Percentiles rank a stretch among this genome's conserved stretches.
Evolutionary conservation across 2,113 vertebrate genomes (phyloP).

Genomic region (Seriola dumerili): DNA sequence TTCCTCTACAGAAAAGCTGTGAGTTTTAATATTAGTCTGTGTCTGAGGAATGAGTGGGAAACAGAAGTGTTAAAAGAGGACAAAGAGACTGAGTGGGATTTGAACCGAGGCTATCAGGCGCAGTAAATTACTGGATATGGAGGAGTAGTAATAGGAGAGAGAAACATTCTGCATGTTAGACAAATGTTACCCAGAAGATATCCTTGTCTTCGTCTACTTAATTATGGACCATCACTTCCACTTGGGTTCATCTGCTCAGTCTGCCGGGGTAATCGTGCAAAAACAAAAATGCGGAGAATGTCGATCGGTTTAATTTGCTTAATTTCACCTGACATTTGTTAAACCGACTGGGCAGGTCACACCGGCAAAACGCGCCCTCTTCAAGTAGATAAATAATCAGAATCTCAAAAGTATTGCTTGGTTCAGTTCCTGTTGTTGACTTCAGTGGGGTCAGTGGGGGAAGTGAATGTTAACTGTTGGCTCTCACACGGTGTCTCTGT

Average conservation of each 20-base stretch:
- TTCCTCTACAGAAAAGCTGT: neutral
- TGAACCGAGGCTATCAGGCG: neutral
- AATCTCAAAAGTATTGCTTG: constrained; percentile 4
- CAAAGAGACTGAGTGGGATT: constrained; percentile 20
- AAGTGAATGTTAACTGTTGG: constrained; percentile 30
- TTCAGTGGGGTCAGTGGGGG: constrained; percentile 34
- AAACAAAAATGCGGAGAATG: constrained; percentile 48
- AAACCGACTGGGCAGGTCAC: constrained; percentile 17
- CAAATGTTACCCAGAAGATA: neutral
- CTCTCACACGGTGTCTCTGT: constrained; percentile 45
- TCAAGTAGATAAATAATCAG: neutral
- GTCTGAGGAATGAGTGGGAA: constrained; percentile 26
- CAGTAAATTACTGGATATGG: constrained; percentile 16
- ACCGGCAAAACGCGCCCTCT: neutral
- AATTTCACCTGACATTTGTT: constrained; percentile 38
- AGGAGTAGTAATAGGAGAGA: neutral
- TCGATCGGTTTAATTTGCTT: constrained; percentile 17
- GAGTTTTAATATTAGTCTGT: neutral
- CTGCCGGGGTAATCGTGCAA: neutral
- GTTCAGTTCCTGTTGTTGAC: constrained; percentile 26
- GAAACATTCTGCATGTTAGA: neutral
- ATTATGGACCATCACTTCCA: constrained; percentile 5
- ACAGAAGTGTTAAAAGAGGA: constrained; percentile 9
- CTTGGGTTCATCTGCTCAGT: neutral
- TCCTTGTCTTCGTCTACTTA: neutral